Evolutionary conservation across 2,888 invertebrate genomes (phyloP).

Genomic region (Boloria selene): DNA sequence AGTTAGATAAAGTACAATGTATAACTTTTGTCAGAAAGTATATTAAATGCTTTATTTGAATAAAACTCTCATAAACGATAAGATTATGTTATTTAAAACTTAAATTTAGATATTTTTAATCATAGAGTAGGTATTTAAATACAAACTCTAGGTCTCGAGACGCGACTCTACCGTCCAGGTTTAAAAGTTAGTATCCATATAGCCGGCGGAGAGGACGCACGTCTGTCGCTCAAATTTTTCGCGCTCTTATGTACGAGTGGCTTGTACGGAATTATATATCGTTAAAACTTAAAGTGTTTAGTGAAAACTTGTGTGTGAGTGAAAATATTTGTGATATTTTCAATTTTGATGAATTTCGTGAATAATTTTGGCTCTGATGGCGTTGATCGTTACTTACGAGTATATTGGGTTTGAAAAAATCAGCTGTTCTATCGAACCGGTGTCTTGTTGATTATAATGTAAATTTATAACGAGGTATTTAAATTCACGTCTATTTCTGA

Average conservation of each 20-base stretch:
- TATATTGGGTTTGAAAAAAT: conserved; percentile 35
- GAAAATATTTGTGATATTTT: conserved; percentile 2
- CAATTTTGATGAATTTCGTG: background rate
- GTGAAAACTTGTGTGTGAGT: background rate
- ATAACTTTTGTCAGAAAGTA: no score
- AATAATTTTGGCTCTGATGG: conserved; percentile 10
- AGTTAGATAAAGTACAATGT: no score
- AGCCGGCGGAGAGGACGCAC: conserved; percentile 18
- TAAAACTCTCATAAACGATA: background rate
- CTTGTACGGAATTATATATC: no score
- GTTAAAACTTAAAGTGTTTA: background rate
- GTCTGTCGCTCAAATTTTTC: conserved; percentile 7
- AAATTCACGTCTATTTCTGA: conserved; percentile 32
- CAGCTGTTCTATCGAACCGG: conserved; percentile 36
- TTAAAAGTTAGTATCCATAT: conserved; percentile 23
- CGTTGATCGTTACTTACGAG: conserved; percentile 34
- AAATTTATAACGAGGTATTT: conserved; percentile 30
- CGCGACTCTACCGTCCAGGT: background rate
- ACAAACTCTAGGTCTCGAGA: conserved; percentile 4
- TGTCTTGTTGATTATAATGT: conserved; percentile 31
- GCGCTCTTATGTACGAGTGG: conserved; percentile 8
- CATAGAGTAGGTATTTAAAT: background rate
- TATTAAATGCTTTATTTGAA: no score
- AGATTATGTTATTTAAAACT: background rate
- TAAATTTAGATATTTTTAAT: no score